Evolutionary conservation across 2,888 invertebrate genomes (phyloP).

Genomic region (Acholoe squamosa): DNA sequence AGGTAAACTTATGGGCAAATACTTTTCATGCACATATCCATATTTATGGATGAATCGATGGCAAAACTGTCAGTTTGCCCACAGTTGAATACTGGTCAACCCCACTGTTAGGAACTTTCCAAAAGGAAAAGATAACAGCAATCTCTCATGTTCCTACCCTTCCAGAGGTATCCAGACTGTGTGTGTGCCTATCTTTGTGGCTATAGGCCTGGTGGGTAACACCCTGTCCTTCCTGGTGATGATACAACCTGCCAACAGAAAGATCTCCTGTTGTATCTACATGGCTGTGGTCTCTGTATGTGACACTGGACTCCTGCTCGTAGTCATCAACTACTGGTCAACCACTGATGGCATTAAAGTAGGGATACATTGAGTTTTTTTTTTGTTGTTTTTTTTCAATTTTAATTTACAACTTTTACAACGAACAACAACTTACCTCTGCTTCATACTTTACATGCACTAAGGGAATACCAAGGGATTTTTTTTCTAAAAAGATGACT

Average conservation of each 20-base stretch:
- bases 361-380: too few relatives aligned
- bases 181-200: conserved; percentile 39
- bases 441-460: too few relatives aligned
- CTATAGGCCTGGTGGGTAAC: conserved; percentile 38
- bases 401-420: too few relatives aligned
- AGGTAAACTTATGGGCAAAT: background rate
- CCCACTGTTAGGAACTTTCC: background rate
- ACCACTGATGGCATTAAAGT: conserved; percentile 38
- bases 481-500: too few relatives aligned
- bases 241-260: conserved; percentile 32
- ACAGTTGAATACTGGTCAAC: background rate
- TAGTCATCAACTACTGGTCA: conserved; percentile 56
- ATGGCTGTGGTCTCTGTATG: conserved; percentile 36
- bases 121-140: background rate
- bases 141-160: background rate
- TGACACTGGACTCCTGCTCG: conserved; percentile 31
- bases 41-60: background rate
- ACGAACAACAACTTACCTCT: too few relatives aligned
- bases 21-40: background rate
- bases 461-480: too few relatives aligned
- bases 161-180: conserved; percentile 14
- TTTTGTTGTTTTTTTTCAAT: too few relatives aligned
- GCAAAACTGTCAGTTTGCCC: background rate
- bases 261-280: conserved; percentile 56
- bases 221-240: conserved; percentile 43